phyloP scores from a whole-genome alignment of 2,113 vertebrate species.

The Parotia lawesii region DNA sequence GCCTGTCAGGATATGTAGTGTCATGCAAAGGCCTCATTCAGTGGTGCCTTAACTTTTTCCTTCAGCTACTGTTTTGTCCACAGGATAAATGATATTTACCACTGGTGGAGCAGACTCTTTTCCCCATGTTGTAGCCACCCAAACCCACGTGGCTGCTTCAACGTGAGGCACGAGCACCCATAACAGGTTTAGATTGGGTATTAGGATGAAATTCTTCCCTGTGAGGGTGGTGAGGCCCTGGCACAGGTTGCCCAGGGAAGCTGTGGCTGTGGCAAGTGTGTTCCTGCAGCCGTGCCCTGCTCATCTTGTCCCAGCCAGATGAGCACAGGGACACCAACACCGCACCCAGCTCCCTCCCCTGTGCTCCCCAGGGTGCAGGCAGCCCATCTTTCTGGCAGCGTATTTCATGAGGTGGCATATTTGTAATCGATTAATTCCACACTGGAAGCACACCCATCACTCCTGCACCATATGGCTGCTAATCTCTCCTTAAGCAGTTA shows the following conservation, averaged over 20 bases:
- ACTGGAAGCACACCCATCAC: conserved; percentile 35
- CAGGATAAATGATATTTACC: background rate
- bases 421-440: conserved; percentile 24
- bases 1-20: background rate
- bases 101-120: background rate
- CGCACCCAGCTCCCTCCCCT: background rate
- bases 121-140: rapidly evolving
- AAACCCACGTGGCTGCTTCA: rapidly evolving
- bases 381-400: background rate
- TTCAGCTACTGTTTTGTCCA: background rate
- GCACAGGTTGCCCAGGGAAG: background rate
- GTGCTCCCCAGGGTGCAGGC: background rate
- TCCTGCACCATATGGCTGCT: conserved; percentile 56
- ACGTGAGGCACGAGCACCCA: rapidly evolving
- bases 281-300: background rate
- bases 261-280: background rate
- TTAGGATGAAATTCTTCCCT: background rate
- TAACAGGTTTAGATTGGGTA: background rate
- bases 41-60: background rate
- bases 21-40: background rate
- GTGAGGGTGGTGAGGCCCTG: background rate
- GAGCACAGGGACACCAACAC: background rate
- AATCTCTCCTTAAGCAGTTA: conserved; percentile 62
- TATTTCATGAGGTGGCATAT: background rate
- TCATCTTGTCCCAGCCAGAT: background rate